These are phyloP conservation scores for Dasypus novemcinctus DNA, from an alignment of 2,113 vertebrate genomes.

Conservation along the genomic window DNA sequence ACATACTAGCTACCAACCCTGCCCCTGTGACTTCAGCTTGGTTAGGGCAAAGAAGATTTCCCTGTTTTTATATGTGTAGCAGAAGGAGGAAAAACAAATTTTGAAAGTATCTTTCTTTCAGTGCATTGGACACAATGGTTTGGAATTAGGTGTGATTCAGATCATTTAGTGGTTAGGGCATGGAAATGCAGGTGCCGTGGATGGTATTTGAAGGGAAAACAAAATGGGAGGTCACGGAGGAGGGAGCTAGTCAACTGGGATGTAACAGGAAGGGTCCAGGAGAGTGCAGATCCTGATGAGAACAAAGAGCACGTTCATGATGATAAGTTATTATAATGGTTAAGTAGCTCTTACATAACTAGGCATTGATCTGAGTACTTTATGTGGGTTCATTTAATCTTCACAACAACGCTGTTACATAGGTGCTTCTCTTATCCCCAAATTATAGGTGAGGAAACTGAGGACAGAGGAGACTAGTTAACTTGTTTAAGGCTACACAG, in stretches of 20 bases:
- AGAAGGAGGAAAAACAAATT: not conserved
- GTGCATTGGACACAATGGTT: not conserved
- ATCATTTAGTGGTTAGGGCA: not conserved
- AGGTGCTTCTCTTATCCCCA: not conserved
- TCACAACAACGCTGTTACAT: not conserved
- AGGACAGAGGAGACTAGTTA: not conserved
- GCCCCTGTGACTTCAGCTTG: not conserved
- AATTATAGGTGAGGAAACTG: not conserved
- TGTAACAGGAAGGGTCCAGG: too few species aligned
- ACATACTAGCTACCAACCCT: not conserved
- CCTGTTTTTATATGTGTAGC: not conserved
- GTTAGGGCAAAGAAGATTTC: not conserved
- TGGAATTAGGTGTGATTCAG: not conserved
- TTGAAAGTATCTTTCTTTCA: not conserved
- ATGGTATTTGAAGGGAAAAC: not conserved
- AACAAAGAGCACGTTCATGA: not conserved
- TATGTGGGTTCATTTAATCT: not conserved
- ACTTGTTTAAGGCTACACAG: not conserved
- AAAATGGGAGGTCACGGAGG: not conserved
- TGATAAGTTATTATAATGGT: not conserved
- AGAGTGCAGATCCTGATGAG: not conserved
- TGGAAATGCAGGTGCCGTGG: not conserved
- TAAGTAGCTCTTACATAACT: not conserved
- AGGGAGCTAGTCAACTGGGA: not conserved
- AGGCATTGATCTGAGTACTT: not conserved